A percentile compares a stretch with the other conserved stretches of the same genome.
phyloP scores from a whole-genome alignment of 2,113 vertebrate genomes.

The Thinocorus orbignyianus region DNA sequence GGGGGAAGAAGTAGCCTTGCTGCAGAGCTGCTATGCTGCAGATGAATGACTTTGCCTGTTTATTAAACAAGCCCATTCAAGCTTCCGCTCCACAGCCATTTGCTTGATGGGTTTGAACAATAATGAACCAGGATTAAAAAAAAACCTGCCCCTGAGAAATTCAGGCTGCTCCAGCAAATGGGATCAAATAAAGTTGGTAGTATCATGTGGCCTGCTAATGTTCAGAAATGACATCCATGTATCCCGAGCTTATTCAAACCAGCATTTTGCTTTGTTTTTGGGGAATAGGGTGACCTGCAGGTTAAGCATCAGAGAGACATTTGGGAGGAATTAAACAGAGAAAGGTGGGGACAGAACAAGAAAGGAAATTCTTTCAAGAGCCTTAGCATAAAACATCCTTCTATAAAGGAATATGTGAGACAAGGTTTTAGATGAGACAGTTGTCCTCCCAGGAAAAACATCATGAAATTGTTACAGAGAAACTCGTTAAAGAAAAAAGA shows the following conservation, averaged over 20 bases:
- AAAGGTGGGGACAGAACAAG: neutral
- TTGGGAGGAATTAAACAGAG: slow-evolving; percentile 1
- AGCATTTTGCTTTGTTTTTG: slow-evolving; percentile 26
- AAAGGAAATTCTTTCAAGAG: slow-evolving; percentile 48
- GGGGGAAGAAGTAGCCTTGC: neutral
- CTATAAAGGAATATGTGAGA: neutral
- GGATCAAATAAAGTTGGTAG: slow-evolving; percentile 38
- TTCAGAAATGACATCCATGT: neutral
- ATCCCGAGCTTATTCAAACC: slow-evolving; percentile 27
- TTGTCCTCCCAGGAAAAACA: slow-evolving; percentile 49
- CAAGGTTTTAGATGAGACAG: slow-evolving; percentile 24
- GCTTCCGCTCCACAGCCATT: slow-evolving; percentile 45
- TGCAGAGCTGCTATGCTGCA: slow-evolving; percentile 28
- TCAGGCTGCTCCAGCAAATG: neutral
- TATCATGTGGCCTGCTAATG: neutral
- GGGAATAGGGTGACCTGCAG: slow-evolving; percentile 12
- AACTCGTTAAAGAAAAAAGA: neutral
- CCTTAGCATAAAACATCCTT: neutral
- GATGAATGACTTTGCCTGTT: slow-evolving; percentile 47
- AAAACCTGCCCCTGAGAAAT: slow-evolving; percentile 31
- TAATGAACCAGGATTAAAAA: slow-evolving; percentile 60
- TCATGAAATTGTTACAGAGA: slow-evolving; percentile 48
- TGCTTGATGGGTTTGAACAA: slow-evolving; percentile 55
- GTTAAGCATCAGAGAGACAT: slow-evolving; percentile 41
- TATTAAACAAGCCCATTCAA: slow-evolving; percentile 70